Conservation (phyloP, 2,797 vertebrate genomes). For the Merluccius polli region DNA sequence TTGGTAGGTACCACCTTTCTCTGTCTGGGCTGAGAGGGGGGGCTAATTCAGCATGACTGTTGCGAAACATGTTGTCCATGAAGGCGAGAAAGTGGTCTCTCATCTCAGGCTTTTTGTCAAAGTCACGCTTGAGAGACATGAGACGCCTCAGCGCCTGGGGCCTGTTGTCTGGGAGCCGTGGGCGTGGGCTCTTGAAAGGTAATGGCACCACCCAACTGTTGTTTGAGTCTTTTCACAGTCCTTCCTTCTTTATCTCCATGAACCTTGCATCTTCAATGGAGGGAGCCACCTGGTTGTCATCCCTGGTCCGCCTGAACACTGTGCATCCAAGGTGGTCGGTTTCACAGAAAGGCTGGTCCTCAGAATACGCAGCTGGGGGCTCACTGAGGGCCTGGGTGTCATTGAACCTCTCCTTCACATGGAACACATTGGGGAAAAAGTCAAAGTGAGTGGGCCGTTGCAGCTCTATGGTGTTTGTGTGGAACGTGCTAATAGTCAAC, state of each 20-base stretch:
- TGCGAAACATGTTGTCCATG: not conserved
- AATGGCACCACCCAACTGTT: slow-evolving; percentile 1
- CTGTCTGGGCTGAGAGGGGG: not conserved
- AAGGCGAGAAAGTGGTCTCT: not conserved
- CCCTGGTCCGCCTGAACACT: not conserved
- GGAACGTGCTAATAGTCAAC: not conserved
- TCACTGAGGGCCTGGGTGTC: not conserved
- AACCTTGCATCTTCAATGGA: not conserved
- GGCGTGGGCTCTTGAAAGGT: not conserved
- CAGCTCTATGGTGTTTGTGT: not conserved
- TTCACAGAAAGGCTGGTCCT: not conserved
- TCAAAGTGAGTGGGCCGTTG: not conserved
- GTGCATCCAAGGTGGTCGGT: not conserved
- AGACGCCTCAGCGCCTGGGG: not conserved
- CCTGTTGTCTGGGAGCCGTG: not conserved
- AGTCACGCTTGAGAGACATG: not conserved
- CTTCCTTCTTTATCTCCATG: not conserved
- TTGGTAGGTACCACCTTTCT: slow-evolving; percentile 4
- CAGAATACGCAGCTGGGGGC: not conserved
- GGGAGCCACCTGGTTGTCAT: not conserved
- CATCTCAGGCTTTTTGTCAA: not conserved
- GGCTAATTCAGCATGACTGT: not conserved
- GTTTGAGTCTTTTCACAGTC: not conserved
- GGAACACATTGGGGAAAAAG: not conserved
- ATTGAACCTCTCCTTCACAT: not conserved